These are phyloP conservation scores for Beris morrisii DNA, from an alignment of 2,888 invertebrate genomes.

Conservation along the genomic window DNA sequence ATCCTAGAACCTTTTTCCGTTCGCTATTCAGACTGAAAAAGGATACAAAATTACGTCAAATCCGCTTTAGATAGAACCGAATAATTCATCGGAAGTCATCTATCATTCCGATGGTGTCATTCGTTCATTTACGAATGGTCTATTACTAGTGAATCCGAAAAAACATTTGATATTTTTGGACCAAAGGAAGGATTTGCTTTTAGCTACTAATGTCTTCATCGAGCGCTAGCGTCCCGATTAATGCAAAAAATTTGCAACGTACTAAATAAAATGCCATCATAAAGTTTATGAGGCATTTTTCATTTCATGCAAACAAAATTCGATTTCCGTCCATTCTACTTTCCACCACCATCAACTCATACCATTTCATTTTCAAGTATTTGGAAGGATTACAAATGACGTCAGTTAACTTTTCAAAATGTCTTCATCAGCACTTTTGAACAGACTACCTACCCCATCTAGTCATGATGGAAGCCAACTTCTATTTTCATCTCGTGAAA, in stretches of 20 bases:
- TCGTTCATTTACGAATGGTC: background rate
- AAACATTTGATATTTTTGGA: too few species aligned
- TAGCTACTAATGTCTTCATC: background rate
- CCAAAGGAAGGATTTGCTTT: too few species aligned
- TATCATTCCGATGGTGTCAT: too few species aligned
- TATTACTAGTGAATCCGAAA: background rate
- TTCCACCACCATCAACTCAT: background rate
- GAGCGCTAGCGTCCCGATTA: too few species aligned
- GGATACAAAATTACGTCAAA: constrained; percentile 35
- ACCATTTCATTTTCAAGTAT: background rate
- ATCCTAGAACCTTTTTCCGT: constrained; percentile 35
- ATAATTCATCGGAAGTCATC: too few species aligned
- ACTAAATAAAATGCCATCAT: too few species aligned
- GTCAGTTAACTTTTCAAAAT: constrained; percentile 24
- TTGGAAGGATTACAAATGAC: constrained; percentile 12
- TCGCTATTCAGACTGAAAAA: constrained; percentile 26
- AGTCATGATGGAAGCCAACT: background rate
- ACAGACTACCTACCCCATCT: background rate
- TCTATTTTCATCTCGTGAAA: constrained; percentile 3
- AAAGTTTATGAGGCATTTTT: too few species aligned
- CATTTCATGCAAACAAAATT: too few species aligned
- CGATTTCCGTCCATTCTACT: background rate
- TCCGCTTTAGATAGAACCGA: constrained; percentile 23
- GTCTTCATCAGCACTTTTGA: constrained; percentile 24
- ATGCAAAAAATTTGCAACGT: too few species aligned